Conservation (phyloP, 2,113 vertebrate species). For the Motacilla alba region DNA sequence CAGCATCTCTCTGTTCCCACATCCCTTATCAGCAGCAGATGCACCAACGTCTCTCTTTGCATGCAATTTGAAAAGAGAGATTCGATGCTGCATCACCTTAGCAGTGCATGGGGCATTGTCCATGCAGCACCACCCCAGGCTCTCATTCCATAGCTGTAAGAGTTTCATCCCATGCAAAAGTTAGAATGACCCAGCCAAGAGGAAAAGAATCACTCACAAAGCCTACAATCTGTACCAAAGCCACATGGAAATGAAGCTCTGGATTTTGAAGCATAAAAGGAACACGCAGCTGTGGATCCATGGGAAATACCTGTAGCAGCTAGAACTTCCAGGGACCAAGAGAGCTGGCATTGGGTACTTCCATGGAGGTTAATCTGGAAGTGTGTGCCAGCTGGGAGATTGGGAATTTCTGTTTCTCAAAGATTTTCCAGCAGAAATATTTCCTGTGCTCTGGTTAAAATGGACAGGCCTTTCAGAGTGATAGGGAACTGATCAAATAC, state of each 20-base stretch:
- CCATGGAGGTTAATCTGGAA: neutral
- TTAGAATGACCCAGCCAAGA: neutral
- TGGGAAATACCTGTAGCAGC: neutral
- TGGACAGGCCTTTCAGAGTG: neutral
- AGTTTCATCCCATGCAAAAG: neutral
- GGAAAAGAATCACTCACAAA: neutral
- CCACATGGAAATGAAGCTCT: neutral
- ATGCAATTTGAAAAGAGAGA: neutral
- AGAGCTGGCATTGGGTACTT: neutral
- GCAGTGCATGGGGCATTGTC: neutral
- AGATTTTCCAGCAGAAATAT: neutral
- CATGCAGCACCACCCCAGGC: neutral
- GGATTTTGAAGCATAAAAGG: neutral
- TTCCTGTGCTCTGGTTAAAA: neutral
- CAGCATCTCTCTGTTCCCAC: neutral
- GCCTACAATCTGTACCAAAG: neutral
- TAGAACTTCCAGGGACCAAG: neutral
- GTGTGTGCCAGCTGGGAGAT: neutral
- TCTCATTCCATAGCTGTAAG: neutral
- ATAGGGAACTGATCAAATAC: neutral
- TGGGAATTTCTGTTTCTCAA: neutral
- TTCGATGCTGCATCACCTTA: neutral
- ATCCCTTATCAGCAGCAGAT: neutral
- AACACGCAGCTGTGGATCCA: neutral
- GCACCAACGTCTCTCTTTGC: neutral